Percentiles rank a stretch among this genome's conserved stretches.
Evolutionary conservation across 2,797 vertebrate species (phyloP).

Genomic region (Pipistrellus pygmaeus): DNA sequence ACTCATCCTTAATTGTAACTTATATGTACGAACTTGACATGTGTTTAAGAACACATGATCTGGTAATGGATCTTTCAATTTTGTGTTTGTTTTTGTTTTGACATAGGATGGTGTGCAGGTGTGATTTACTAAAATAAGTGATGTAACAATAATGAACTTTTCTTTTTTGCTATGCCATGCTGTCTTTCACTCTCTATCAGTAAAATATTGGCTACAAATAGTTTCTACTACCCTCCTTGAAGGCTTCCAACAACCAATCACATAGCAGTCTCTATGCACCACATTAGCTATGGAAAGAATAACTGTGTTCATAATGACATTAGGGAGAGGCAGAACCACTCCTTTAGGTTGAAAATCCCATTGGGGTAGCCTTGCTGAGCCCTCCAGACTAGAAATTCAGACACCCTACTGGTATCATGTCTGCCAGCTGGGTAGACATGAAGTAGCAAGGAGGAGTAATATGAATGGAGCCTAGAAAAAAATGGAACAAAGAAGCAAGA

Average conservation of each 20-base stretch:
- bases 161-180: background rate
- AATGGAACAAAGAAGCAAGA: background rate
- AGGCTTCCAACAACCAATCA: background rate
- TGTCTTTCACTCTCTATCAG: slow-evolving; percentile 13
- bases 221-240: background rate
- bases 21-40: background rate
- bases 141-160: background rate
- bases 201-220: slow-evolving; percentile 40
- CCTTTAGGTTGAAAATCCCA: background rate
- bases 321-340: background rate
- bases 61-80: background rate
- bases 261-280: slow-evolving; percentile 19
- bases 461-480: background rate
- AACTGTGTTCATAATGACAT: background rate
- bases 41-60: background rate
- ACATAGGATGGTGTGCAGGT: background rate
- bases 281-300: slow-evolving; percentile 2
- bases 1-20: background rate
- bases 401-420: too few relatives aligned
- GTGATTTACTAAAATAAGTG: slow-evolving; percentile 18
- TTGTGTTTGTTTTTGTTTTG: slow-evolving; percentile 53
- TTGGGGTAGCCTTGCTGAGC: background rate
- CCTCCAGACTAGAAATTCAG: background rate
- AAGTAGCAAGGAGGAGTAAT: background rate
- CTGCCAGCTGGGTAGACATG: background rate